phyloP scores from a whole-genome alignment of 2,888 invertebrate genomes.

The Drosophila kambysellisi region DNA sequence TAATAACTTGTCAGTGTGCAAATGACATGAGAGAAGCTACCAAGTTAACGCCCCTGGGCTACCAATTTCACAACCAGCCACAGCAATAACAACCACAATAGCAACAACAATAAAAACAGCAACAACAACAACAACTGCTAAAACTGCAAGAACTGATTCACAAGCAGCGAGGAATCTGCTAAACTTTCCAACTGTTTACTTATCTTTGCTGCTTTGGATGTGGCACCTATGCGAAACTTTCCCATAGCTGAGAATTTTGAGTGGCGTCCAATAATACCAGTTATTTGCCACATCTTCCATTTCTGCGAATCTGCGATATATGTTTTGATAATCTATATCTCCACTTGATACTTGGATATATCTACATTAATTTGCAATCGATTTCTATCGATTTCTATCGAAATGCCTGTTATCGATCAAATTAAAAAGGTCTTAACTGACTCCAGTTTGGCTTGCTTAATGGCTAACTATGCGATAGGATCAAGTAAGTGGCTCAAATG shows the following conservation, averaged over 20 bases:
- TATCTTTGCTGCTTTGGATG: neutral
- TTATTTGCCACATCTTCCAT: neutral
- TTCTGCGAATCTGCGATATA: no score
- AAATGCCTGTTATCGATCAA: neutral
- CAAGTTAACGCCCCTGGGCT: slow-evolving; percentile 74
- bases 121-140: slow-evolving; percentile 9
- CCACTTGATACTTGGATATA: neutral
- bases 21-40: slow-evolving; percentile 77
- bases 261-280: slow-evolving; percentile 14
- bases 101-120: neutral
- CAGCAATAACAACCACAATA: neutral
- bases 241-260: slow-evolving; percentile 14
- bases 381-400: neutral
- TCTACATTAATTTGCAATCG: neutral
- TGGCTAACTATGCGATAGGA: slow-evolving; percentile 25
- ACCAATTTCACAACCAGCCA: slow-evolving; percentile 58
- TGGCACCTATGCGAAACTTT: slow-evolving; percentile 7
- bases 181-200: slow-evolving; percentile 14
- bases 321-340: neutral
- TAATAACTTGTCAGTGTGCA: slow-evolving; percentile 82
- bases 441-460: neutral
- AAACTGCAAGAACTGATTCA: neutral
- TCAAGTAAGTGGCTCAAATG: slow-evolving; percentile 37
- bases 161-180: neutral
- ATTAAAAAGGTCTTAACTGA: neutral